Base-by-base conservation (phyloP, 2,888 invertebrate genomes). In the Hedychridium roseum region DNA sequence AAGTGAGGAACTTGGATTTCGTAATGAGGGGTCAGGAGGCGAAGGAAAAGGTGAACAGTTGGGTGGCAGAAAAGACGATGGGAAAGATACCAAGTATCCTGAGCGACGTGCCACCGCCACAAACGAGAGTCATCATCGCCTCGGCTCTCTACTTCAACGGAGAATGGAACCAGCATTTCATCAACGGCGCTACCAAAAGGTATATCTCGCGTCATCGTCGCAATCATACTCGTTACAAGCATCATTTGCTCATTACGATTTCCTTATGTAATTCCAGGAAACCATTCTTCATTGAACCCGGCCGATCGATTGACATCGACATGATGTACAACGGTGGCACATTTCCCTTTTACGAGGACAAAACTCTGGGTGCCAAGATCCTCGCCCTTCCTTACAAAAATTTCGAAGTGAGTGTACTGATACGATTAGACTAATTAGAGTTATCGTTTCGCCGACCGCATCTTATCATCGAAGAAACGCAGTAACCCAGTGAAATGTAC, bases 141-240 rank as follows among this genome's bases (percentile, higher is more conserved):
- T 89, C 86, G 60, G 88, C 89, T 0, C 80, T 90, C 16, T 89
- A 88, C 70, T 91, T 90, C 65, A 86, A 82, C 43, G 89, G 88
- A 3, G 84, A 85, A 52, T 91, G 91, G 91, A 81, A 85, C 60
- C 74, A 81, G 7, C 85, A 87, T 1, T 91, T 90, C 69, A 65
- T 82, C 30, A 79, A 81, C 0, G 80, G 80, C 27, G 68, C 77
- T 21, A 89, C 89, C 0, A 76, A 68, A 54, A 81, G 81, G 87
- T 87, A 79, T 73, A 56, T 61, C 11, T 2, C 39, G 37, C 12
- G 28, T 7, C 15, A 27, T 18, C 4, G 15, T 9, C 23, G 26
- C n/a, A 21, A 37, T 15, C 23, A n/a, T n/a, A n/a, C n/a, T n/a
- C n/a, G n/a, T n/a, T n/a, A n/a, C n/a, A n/a, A n/a, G n/a, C n/a